Evolutionary conservation across 2,888 invertebrate genomes (phyloP).

Genomic region (Tuberolachnus salignus): DNA sequence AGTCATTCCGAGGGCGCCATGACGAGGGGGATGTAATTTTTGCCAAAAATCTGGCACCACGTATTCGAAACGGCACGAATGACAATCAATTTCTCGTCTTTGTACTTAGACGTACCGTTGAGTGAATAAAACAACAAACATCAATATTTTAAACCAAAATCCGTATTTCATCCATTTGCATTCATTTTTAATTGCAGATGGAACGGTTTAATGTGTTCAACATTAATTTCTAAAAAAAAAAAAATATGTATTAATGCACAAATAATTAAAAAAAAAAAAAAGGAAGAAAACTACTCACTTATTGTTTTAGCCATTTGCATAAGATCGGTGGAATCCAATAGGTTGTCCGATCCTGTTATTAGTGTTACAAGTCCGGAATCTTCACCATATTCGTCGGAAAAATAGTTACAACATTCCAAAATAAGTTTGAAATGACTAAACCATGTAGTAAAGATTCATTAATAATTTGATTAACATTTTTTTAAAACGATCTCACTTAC

Average conservation of each 20-base stretch:
- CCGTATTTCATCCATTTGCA: slow-evolving; percentile 33
- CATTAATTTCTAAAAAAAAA: slow-evolving; percentile 38
- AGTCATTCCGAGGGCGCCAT: no score
- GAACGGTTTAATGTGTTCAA: slow-evolving; percentile 42
- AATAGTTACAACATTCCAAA: slow-evolving; percentile 82
- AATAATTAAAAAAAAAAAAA: neutral
- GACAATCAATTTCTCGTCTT: slow-evolving; percentile 27
- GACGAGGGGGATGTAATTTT: no score
- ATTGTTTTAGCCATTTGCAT: slow-evolving; percentile 46
- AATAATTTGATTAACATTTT: neutral
- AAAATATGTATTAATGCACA: neutral
- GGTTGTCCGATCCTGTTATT: slow-evolving; percentile 41
- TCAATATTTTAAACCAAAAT: slow-evolving; percentile 16
- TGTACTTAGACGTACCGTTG: slow-evolving; percentile 22
- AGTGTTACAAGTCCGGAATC: slow-evolving; percentile 38
- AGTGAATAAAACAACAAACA: slow-evolving; percentile 34
- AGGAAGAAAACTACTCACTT: slow-evolving; percentile 22
- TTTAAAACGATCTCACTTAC: slow-evolving; percentile 60
- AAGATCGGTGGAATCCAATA: slow-evolving; percentile 22
- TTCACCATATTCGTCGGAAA: slow-evolving; percentile 63
- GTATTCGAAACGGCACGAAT: slow-evolving; percentile 15
- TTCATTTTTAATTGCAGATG: slow-evolving; percentile 39
- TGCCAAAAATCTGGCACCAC: slow-evolving; percentile 9
- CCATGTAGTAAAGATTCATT: slow-evolving; percentile 54
- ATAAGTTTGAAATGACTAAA: slow-evolving; percentile 76